A percentile compares a stretch with the other conserved stretches of the same genome.
phyloP scores from a whole-genome alignment of 2,797 vertebrate genomes.

The Sebastes iracundus region DNA sequence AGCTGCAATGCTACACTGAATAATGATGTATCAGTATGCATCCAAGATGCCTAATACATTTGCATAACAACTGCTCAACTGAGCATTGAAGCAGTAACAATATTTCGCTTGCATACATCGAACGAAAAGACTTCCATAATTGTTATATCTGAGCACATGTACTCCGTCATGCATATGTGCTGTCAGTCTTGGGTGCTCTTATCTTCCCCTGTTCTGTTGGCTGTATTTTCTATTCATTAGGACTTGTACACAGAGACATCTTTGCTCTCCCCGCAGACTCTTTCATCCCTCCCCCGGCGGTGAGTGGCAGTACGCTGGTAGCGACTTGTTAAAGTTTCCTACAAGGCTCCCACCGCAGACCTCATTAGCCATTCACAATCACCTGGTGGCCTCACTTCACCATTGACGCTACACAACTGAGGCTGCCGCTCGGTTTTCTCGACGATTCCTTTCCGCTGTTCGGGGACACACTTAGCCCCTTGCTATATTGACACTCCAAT shows the following conservation, averaged over 20 bases:
- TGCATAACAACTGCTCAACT: neutral
- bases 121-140: neutral
- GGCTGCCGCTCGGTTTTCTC: neutral
- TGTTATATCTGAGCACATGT: neutral
- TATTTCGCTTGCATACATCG: neutral
- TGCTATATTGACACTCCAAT: neutral
- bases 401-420: slow-evolving; percentile 13
- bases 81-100: neutral
- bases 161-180: neutral
- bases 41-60: neutral
- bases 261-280: slow-evolving; percentile 4
- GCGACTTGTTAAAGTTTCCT: slow-evolving; percentile 40
- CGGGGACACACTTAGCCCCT: slow-evolving; percentile 1
- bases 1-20: neutral
- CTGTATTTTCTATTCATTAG: slow-evolving; percentile 29
- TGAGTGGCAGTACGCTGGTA: slow-evolving; percentile 3
- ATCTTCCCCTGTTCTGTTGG: neutral
- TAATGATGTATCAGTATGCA: neutral
- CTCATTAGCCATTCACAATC: slow-evolving; percentile 48
- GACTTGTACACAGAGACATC: slow-evolving; percentile 8
- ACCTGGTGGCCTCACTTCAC: slow-evolving; percentile 41
- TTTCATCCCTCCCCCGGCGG: slow-evolving; percentile 22
- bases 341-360: slow-evolving; percentile 12
- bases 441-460: neutral
- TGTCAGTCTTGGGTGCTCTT: neutral